A percentile compares a stretch with the other conserved stretches of the same genome.
Conservation (phyloP, 2,888 invertebrate genomes). For the Miltochrista miniata region DNA sequence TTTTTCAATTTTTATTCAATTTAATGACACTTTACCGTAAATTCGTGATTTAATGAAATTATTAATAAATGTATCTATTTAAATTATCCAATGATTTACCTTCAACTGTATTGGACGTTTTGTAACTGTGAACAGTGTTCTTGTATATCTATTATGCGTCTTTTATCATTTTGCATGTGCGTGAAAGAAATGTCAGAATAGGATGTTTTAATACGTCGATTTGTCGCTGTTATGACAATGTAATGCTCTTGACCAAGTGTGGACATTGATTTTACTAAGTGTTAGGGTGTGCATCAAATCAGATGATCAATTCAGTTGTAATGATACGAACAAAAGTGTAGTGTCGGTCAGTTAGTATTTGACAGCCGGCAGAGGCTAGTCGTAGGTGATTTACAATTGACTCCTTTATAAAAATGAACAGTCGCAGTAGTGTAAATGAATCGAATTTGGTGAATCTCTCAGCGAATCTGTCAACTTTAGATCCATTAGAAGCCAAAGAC, state of each 20-base stretch:
- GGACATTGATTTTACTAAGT: constrained; percentile 36
- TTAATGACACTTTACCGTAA: constrained; percentile 30
- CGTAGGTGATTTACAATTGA: constrained; percentile 59
- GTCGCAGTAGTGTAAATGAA: constrained; percentile 77
- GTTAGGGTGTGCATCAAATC: constrained; percentile 39
- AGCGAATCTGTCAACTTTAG: constrained; percentile 65
- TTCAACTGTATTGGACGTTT: constrained; percentile 31
- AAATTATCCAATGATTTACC: constrained; percentile 54
- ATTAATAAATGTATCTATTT: constrained; percentile 28
- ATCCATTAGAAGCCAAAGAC: constrained; percentile 76
- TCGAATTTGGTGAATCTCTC: constrained; percentile 78
- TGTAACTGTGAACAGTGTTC: constrained; percentile 38
- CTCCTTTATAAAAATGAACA: constrained; percentile 76
- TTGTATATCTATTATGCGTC: constrained; percentile 58
- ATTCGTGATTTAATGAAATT: constrained; percentile 40
- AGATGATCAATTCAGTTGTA: constrained; percentile 53
- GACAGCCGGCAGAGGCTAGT: constrained; percentile 81
- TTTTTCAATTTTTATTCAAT: constrained; percentile 48
- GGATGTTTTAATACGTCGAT: constrained; percentile 51
- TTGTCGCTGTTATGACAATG: constrained; percentile 65
- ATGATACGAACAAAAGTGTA: constrained; percentile 70
- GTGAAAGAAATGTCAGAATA: constrained; percentile 75
- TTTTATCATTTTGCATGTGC: constrained; percentile 75
- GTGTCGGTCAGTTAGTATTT: constrained; percentile 61
- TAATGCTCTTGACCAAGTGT: constrained; percentile 48